Base-by-base conservation (phyloP, 37 sponge, comb jelly and placozoan species). In the Mnemiopsis leidyi region DNA sequence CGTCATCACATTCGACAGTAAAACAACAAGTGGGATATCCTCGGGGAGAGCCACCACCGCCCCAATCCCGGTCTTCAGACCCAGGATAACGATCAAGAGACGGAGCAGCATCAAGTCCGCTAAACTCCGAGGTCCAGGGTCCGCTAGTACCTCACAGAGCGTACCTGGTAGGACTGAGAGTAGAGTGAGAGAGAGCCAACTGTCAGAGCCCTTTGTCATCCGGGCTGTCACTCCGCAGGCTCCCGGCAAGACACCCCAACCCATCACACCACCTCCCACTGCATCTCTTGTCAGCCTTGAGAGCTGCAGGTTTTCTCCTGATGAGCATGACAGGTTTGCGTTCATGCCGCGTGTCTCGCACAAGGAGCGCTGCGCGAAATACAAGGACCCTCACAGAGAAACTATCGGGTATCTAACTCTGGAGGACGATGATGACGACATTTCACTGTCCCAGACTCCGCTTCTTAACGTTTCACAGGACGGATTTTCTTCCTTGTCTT, bases 331-430 rank as follows among this genome's bases (percentile, higher is more conserved):
- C 13, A 13, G 9, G 13, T 48, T 48, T 48, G 61, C 5, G 61
- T 48, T 48, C 61, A 9, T 1, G 79, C 1, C 16, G 36, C 21
- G 61, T 5, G 39, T 61, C 7, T 61, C 90, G 39, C 40, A 40
- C 61, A 23, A 26, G 61, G 90, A 85, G 90, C 39, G 90, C 13
- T 85, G 90, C n/a, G 90, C 90, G 1, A 85, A 35, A 20, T 85
- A 85, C 90, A 85, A 37, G 61, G 40, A 77, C 36, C 79, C 79
- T 0, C 36, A 31, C 32, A 28, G 36, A 36, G 79, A 34, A 31
- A 77, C 26, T 9, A 18, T 32, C 18, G 79, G 79, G 33, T 77
- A 77, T 32, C 79, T 31, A 2, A 34, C 79, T 32, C 79, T 77
- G 18, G 73, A 71, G 73, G 79, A 77, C 36, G 90, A 85, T 2